Evolutionary conservation across 2,113 vertebrate species (phyloP).

Genomic region (Hiodon tergisus): DNA sequence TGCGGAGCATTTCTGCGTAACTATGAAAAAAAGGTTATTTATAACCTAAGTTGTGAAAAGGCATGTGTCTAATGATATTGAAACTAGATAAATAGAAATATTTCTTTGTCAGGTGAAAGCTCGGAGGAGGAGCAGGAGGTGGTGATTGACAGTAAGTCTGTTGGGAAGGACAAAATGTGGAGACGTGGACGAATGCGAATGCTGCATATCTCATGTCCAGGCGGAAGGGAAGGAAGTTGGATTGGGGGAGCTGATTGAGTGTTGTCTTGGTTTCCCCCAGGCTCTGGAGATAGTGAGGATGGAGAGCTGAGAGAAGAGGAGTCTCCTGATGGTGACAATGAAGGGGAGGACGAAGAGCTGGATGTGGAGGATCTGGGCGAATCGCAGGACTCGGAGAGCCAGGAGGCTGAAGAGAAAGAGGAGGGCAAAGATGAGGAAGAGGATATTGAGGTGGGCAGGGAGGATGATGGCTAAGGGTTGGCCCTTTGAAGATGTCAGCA

Average conservation of each 20-base stretch:
- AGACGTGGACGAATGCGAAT: not conserved
- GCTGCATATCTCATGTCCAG: not conserved
- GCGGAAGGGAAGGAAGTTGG: not conserved
- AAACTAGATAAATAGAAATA: conserved; percentile 44
- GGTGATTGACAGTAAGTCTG: conserved; percentile 57
- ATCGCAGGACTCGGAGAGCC: conserved; percentile 39
- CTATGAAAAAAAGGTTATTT: not conserved
- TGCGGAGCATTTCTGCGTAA: too few species aligned
- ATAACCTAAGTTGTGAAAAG: conserved; percentile 8
- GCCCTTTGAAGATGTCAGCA: conserved; percentile 39
- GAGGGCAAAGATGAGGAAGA: conserved; percentile 33
- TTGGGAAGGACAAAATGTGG: not conserved
- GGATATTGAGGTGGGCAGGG: conserved; percentile 35
- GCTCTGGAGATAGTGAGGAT: conserved; percentile 60
- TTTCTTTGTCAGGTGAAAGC: conserved; percentile 55
- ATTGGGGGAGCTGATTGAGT: not conserved
- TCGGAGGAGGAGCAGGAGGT: conserved; percentile 50
- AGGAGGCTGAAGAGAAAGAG: conserved; percentile 38
- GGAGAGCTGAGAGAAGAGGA: conserved; percentile 37
- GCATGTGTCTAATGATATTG: conserved; percentile 22
- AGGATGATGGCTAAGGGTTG: conserved; percentile 38
- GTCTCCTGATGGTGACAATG: conserved; percentile 40
- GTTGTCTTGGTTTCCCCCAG: conserved; percentile 34
- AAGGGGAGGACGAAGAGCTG: conserved; percentile 37
- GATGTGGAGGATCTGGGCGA: conserved; percentile 40